Conservation (phyloP, 2,797 vertebrate species). For the Falco rusticolus region DNA sequence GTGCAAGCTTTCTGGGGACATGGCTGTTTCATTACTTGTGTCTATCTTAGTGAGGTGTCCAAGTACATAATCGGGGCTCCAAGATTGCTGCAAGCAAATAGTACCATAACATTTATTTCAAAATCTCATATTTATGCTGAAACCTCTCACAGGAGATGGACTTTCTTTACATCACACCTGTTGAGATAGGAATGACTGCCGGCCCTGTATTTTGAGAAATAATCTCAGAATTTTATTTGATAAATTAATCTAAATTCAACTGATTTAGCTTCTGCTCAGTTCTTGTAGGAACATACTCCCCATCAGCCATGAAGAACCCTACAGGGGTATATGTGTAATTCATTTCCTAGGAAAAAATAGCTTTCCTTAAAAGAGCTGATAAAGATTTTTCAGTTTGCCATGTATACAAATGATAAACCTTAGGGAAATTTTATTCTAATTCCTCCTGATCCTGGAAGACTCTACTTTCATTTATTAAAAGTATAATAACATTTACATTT, state of each 20-base stretch:
- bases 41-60: background rate
- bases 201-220: background rate
- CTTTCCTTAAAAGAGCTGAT: background rate
- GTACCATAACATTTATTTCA: background rate
- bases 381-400: background rate
- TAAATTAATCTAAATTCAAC: background rate
- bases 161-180: background rate
- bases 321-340: background rate
- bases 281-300: background rate
- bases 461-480: background rate
- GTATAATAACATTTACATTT: background rate
- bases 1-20: background rate
- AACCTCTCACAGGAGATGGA: background rate
- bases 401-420: background rate
- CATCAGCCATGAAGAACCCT: background rate
- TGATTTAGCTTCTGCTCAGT: background rate
- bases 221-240: background rate
- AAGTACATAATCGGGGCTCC: background rate
- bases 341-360: background rate
- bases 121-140: background rate
- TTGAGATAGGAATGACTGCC: background rate
- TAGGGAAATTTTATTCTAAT: background rate
- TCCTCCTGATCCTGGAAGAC: background rate
- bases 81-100: background rate
- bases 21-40: background rate